Base-by-base conservation (phyloP, 2,888 invertebrate genomes). In the Diaprepes abbreviatus region DNA sequence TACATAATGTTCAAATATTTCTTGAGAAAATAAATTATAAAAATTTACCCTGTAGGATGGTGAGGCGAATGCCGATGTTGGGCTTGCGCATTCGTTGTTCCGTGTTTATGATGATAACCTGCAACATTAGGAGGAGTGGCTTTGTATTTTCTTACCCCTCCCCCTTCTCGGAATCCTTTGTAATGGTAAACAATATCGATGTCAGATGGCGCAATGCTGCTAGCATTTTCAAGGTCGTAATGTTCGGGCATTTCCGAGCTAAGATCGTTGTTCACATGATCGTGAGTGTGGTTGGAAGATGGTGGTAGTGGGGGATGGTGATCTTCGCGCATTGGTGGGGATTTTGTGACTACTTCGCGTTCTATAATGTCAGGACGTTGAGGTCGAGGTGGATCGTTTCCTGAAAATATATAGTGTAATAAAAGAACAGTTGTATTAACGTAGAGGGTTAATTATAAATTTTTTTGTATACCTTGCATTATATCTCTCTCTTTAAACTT, bases 111-210 rank as follows among this genome's bases (percentile, higher is more conserved):
- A 78, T 93, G 93, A 78, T 93, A 93, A 3, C 91, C 90, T 1
- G 91, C 89, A 2, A 92, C 90, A 0, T 92, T 92, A 0, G 94
- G 93, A 2, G 94, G 93, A 2, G 93, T 93, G 1, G 94, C 92
- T 85, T 95, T 95, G 81, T 95, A 95, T 83, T 95, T 95, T 45
- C 95, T 87, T 33, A 73, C 69, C 12, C 71, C 71, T 9, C 71
- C 73, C 2, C 68, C 72, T 52, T 73, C 73, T 21, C 73, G 40
- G 35, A 65, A 73, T 3, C 71, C 95, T 86, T 97, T 96, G 82
- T 98, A 98, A 83, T 98, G 97, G 79, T 96, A 96, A 9, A 96
- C 95, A 73, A 98, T 95, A 81, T 98, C 97, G 74, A 97, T 97
- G 81, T 98, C 98, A 1, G 97, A 97, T 0, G 98, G 97, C 0